Evolutionary conservation across 2,797 vertebrate species (phyloP), one percentile per base, ranked within the genome.

Genomic region (Brachyalestes nurse): DNA sequence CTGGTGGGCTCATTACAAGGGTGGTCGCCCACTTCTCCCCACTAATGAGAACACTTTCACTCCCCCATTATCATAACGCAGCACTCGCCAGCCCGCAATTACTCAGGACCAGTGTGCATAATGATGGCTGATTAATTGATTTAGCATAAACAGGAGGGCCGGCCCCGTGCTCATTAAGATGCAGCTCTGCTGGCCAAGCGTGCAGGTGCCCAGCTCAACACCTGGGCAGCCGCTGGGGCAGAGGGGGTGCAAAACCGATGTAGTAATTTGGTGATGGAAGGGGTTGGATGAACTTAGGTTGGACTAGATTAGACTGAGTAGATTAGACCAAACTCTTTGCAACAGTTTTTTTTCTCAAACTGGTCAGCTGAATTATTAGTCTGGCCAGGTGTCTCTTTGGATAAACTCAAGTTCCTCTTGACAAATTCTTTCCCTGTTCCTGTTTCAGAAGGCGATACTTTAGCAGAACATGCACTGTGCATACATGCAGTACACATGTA

Each of bases 121-220:
- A 95, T 93, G 92, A 94, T 88, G 89, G 86, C 89, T 93, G 93
- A 94, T 94, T 94, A 94, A 94, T 94, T 94, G 93, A 94, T 93
- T 95, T 93, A 93, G 89, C 88, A 91, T 89, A 94, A 94, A 93
- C 92, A 93, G 91, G 89, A 91, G 92, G 92, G 92, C 83, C 88
- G 91, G 90, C 88, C 91, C 87, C 83, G 81, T 79, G 81, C 92
- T 93, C 92, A 92, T 94, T 93, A 94, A 88, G 89, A 90, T 83
- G 84, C 87, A 87, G 90, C 88, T 83, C 45, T 79, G 85, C 87
- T 90, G 60, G 82, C 82, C 58, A 34, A 17, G 84, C 83, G 86
- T 78, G 78, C 91, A 92, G 92, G 89, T 90, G 92, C 89, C 88
- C 88, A 88, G 42, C 87, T 90, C 87, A 88, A 88, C 85, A 87